These are phyloP conservation scores for Zoanthus solanderi DNA, from an alignment of 92 coral and sea anemone genomes.

Conservation along the genomic window DNA sequence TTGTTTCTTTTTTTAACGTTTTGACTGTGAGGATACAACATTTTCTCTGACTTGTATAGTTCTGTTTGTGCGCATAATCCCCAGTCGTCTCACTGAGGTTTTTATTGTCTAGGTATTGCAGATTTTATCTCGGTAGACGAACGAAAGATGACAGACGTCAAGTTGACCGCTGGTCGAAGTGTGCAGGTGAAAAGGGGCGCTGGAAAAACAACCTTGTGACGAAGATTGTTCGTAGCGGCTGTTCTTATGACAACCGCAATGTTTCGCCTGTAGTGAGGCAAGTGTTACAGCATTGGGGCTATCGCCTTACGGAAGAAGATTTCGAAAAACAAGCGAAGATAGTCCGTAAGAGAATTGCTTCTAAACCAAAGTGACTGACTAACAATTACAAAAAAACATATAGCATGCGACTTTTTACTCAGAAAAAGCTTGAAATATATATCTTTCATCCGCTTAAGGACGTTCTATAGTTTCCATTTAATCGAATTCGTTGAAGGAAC, in stretches of 20 bases:
- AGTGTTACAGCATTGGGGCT: slow-evolving; percentile 87
- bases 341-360: slow-evolving; percentile 43
- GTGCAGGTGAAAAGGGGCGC: slow-evolving; percentile 90
- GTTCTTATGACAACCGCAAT: slow-evolving; percentile 72
- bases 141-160: slow-evolving; percentile 83
- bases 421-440: too few relatives aligned
- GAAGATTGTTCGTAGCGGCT: slow-evolving; percentile 77
- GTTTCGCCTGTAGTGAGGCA: slow-evolving; percentile 90
- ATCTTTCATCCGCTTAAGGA: too few relatives aligned
- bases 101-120: slow-evolving; percentile 66
- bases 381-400: too few relatives aligned
- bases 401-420: too few relatives aligned
- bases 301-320: slow-evolving; percentile 78
- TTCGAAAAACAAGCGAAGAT: slow-evolving; percentile 78
- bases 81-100: too few relatives aligned
- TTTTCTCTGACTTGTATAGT: too few relatives aligned
- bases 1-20: too few relatives aligned
- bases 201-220: slow-evolving; percentile 88
- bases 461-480: too few relatives aligned
- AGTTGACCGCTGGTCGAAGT: slow-evolving; percentile 79
- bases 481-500: too few relatives aligned
- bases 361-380: neutral
- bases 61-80: too few relatives aligned
- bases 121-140: slow-evolving; percentile 81
- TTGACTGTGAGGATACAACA: too few relatives aligned